A percentile compares a stretch with the other conserved stretches of the same genome.
phyloP scores from a whole-genome alignment of 1,140 invertebrate genomes.

The Adoxophyes honmai region DNA sequence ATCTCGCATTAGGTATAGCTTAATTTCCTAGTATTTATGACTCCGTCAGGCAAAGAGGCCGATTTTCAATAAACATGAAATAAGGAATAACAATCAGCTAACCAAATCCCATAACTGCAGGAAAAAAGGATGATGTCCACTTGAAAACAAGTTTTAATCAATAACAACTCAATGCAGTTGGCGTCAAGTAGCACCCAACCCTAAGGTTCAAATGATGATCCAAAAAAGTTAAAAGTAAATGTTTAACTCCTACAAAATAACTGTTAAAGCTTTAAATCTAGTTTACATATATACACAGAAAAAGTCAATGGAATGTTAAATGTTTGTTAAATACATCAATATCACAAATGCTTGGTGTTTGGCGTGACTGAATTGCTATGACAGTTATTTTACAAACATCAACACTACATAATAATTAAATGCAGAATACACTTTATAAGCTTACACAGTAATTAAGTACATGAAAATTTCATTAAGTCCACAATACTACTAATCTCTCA shows the following conservation, averaged over 20 bases:
- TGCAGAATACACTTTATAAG: constrained; percentile 52
- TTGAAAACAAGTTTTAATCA: not conserved
- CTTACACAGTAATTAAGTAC: constrained; percentile 67
- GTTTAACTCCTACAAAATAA: constrained; percentile 25
- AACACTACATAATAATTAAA: constrained; percentile 48
- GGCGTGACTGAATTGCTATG: not conserved
- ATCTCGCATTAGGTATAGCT: too few species aligned
- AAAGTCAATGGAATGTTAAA: constrained; percentile 42
- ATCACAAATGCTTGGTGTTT: not conserved
- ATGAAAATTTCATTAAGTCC: constrained; percentile 61
- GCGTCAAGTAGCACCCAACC: not conserved
- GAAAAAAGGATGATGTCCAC: too few species aligned
- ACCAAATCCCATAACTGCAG: too few species aligned
- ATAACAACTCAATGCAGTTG: not conserved
- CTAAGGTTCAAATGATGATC: constrained; percentile 1
- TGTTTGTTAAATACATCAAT: constrained; percentile 17
- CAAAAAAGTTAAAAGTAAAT: constrained; percentile 5
- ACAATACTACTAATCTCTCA: constrained; percentile 52
- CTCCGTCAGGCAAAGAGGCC: too few species aligned
- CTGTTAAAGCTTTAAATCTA: constrained; percentile 71
- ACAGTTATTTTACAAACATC: constrained; percentile 30
- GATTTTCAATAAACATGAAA: too few species aligned
- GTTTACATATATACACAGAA: constrained; percentile 73
- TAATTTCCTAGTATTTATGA: too few species aligned
- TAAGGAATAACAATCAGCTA: too few species aligned